Base-by-base conservation (phyloP, 2,113 vertebrate genomes). In the Heteronetta atricapilla region DNA sequence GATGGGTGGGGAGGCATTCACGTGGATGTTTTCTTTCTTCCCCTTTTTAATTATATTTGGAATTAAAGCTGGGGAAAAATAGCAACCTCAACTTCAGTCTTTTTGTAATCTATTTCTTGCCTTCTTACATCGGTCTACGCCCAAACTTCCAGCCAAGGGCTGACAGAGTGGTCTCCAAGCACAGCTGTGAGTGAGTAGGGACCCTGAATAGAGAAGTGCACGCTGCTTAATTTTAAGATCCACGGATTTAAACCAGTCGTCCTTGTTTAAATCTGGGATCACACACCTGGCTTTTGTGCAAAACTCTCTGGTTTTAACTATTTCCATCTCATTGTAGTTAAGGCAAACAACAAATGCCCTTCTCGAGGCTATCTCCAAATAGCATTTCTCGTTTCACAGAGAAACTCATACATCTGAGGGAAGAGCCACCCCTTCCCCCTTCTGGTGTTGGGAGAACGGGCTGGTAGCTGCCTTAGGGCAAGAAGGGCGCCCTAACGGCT, bases 381-480 rank as follows among this genome's bases (percentile, higher is more conserved):
- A 53, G 4, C 28, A 7, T 19, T 59, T 55, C 44, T 73, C 77
- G 26, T 55, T 91, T 58, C n/a, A 53, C 21, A 42, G 52, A 50
- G 63, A 73, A 64, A 88, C 77, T 21, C 1, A n/a, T 36, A 26
- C 82, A 93, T 22, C 8, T 38, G 48, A 44, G 74, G 68, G 26
- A 46, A 66, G 46, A 86, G 34, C 89, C 66, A 31, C 1, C 7
- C 29, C 48, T 31, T 26, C 78, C 19, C 36, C 0, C 0, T 18
- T 31, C 64, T 84, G 86, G 48, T 11, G 17, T 60, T 44, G 77
- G 87, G n/a, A 66, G 77, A 81, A 88, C 0, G 22, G 77, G 36
- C 40, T 95, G 60, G 62, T 62, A 77, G 88, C 77, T 92, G 84
- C 91, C 92, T 83, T 59, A 81, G 91, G 83, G 86, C 86, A 90